A percentile compares a stretch with the other conserved stretches of the same genome.
These are phyloP conservation scores for Pasiphila rectangulata DNA, from an alignment of 2,888 invertebrate species.

Conservation along the genomic window DNA sequence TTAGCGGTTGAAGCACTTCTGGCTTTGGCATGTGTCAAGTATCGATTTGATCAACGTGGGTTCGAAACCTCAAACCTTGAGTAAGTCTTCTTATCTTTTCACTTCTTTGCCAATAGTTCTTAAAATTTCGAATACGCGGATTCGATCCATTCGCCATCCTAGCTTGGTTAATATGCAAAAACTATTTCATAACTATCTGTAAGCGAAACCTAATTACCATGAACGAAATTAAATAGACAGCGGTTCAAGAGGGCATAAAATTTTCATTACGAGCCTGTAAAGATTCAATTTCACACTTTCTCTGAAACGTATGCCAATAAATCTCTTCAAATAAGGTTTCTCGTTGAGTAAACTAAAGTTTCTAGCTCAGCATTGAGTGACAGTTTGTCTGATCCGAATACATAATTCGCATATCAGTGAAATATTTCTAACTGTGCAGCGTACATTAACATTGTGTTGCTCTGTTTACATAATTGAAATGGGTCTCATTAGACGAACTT, in stretches of 20 bases:
- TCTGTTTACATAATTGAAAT: conserved; percentile 24
- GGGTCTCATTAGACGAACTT: conserved; percentile 12
- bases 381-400: conserved; percentile 55
- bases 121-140: too few relatives aligned
- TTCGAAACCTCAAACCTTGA: too few relatives aligned
- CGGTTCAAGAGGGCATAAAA: conserved; percentile 57
- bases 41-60: too few relatives aligned
- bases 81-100: too few relatives aligned
- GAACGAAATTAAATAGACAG: conserved; percentile 57
- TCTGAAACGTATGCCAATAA: conserved; percentile 40
- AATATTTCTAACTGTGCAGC: conserved; percentile 18
- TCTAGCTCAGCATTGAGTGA: conserved; percentile 39
- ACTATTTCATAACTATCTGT: conserved; percentile 3
- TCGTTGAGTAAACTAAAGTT: conserved; percentile 22
- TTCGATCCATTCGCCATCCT: too few relatives aligned
- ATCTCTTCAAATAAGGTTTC: conserved; percentile 21
- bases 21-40: too few relatives aligned
- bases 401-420: conserved; percentile 52
- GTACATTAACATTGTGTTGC: conserved; percentile 15
- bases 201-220: conserved; percentile 34
- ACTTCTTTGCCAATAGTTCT: too few relatives aligned
- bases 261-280: conserved; percentile 50
- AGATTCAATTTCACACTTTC: conserved; percentile 56
- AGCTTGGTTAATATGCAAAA: too few relatives aligned
- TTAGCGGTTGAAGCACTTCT: too few relatives aligned